Base-by-base conservation (phyloP, 2,797 vertebrate genomes). In the Rhinophrynus dorsalis region DNA sequence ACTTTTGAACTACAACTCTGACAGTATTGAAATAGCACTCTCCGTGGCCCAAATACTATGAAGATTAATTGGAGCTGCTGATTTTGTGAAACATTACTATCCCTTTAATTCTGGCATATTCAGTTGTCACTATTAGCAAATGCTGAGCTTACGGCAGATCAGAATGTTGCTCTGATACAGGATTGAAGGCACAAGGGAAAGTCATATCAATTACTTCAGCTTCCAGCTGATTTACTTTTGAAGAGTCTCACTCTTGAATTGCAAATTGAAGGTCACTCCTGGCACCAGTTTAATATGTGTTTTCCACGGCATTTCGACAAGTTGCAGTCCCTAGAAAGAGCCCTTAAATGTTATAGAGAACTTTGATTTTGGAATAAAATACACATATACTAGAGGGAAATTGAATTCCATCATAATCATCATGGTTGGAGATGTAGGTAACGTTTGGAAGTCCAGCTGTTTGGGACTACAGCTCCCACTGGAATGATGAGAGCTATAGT, bases 211-310 rank as follows among this genome's bases (percentile, higher is more conserved):
- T 70, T 70, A 70, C 67, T 70, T 54, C 51, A 63, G 48, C 67
- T 70, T 63, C 15, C 67, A 70, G 48, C 55, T 70, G 67, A 70
- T 70, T 70, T 70, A 70, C 59, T 56, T 63, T 42, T 62, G 67
- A 70, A 70, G 58, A 70, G 55, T 63, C 50, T 70, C 67, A 62
- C 29, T 62, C 67, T 70, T 52, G 23, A 62, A 38, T 55, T 62
- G 50, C 48, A 62, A 70, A 70, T 62, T 70, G 67, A 70, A 70
- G 58, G 67, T 70, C 67, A 70, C 42, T 37, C 18, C 38, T 63
- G 48, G 44, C 50, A 63, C 50, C 23, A 2, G 10, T 51, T 52
- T 44, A 45, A 61, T 62, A 33, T 33, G 48, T 37, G 58, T 48
- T 54, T 35, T 62, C 21, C 13, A 13, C 20, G 35, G 55, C n/a